Percentiles rank a stretch among this genome's conserved stretches.
phyloP scores from a whole-genome alignment of 2,113 vertebrate species.

The Columbina picui region DNA sequence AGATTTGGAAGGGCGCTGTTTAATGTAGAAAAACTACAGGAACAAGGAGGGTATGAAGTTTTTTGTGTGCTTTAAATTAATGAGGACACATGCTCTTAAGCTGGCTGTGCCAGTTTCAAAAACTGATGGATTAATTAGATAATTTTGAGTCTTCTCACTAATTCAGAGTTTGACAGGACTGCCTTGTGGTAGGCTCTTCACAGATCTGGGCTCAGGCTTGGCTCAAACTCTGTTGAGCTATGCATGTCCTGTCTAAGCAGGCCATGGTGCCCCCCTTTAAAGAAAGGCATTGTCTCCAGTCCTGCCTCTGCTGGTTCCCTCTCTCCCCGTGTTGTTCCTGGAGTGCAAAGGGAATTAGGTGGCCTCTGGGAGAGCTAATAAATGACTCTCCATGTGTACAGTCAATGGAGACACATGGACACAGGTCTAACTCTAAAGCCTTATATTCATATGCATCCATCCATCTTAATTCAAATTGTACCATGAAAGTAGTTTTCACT shows the following conservation, averaged over 20 bases:
- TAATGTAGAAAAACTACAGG: background rate
- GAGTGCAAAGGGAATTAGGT: background rate
- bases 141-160: background rate
- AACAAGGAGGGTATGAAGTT: background rate
- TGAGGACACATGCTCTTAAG: background rate
- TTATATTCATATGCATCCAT: background rate
- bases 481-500: background rate
- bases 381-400: background rate
- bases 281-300: background rate
- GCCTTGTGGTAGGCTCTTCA: background rate
- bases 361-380: background rate
- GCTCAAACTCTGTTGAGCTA: background rate
- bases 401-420: background rate
- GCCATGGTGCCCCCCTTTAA: background rate
- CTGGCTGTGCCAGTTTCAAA: background rate
- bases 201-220: background rate
- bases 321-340: background rate
- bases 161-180: background rate
- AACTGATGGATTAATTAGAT: background rate
- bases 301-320: background rate
- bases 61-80: background rate
- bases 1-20: background rate
- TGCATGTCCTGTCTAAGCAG: background rate
- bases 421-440: background rate
- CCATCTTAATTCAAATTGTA: background rate